A percentile compares a stretch with the other conserved stretches of the same genome.
These are phyloP conservation scores for Campylorhamphus procurvoides DNA, from an alignment of 2,113 vertebrate genomes.

Conservation along the genomic window DNA sequence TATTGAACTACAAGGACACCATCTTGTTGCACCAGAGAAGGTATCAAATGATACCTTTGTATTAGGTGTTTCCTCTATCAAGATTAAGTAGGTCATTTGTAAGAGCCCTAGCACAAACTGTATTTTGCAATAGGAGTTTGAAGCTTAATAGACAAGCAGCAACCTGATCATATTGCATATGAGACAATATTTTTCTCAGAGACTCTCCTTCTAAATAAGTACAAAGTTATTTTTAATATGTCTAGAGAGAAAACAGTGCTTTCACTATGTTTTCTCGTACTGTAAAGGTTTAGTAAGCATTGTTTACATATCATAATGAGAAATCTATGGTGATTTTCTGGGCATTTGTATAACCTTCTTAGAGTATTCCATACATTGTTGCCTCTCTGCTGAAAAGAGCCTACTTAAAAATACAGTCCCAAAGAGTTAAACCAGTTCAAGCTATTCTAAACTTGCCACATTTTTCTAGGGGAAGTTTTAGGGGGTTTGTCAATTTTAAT, in stretches of 20 bases:
- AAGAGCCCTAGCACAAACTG: neutral
- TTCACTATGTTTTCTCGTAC: neutral
- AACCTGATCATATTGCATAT: neutral
- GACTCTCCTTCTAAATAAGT: neutral
- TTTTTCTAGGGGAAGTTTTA: slow-evolving; percentile 36
- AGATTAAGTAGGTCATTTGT: neutral
- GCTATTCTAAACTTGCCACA: slow-evolving; percentile 8
- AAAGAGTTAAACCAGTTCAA: slow-evolving; percentile 41
- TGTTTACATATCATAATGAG: neutral
- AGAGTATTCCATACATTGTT: neutral
- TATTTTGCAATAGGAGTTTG: neutral
- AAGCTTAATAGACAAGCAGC: neutral
- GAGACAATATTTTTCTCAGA: neutral
- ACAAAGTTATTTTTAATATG: neutral
- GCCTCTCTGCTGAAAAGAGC: neutral
- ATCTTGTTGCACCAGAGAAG: fast-evolving
- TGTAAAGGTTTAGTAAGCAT: neutral
- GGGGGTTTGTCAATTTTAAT: slow-evolving; percentile 62
- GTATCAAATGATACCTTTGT: neutral
- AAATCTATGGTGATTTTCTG: neutral
- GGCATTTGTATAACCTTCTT: neutral
- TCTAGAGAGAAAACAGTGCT: neutral
- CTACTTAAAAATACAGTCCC: neutral
- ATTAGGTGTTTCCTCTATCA: neutral
- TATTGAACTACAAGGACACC: neutral